phyloP scores from a whole-genome alignment of 2,797 vertebrate genomes.

The Acrossocheilus fasciatus region DNA sequence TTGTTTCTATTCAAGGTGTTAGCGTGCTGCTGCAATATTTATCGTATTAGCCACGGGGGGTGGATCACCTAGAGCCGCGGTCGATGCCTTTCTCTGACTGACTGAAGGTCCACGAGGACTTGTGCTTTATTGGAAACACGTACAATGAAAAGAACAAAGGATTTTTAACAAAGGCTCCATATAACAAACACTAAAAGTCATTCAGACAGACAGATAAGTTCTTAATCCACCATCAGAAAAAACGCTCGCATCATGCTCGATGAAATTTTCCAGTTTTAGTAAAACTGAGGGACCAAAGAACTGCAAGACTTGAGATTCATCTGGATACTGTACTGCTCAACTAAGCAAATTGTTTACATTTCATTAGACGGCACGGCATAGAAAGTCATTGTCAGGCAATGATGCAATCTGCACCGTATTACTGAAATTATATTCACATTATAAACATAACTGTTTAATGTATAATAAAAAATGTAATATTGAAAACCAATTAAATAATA shows the following conservation, averaged over 20 bases:
- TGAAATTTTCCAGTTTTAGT: background rate
- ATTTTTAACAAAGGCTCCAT: background rate
- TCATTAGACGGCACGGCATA: background rate
- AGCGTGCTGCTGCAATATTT: conserved; percentile 22
- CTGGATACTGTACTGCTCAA: background rate
- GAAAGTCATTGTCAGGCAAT: background rate
- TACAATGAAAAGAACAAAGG: conserved; percentile 8
- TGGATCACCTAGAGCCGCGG: background rate
- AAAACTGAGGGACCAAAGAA: background rate
- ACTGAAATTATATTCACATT: too few species aligned
- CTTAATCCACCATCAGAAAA: background rate
- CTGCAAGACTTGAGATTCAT: background rate
- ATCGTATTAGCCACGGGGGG: conserved; percentile 16
- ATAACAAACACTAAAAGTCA: conserved; percentile 30
- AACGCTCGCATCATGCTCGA: background rate
- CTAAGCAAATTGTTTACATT: background rate
- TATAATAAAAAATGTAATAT: background rate
- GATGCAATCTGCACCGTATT: too few species aligned
- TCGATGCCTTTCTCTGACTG: conserved; percentile 39
- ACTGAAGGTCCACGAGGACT: background rate
- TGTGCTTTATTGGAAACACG: conserved; percentile 5
- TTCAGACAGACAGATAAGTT: background rate
- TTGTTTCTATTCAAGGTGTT: conserved; percentile 41
- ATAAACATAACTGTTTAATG: too few species aligned
- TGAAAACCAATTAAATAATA: background rate